Base-by-base conservation (phyloP, 2,113 vertebrate genomes). In the Syrmaticus mikado region DNA sequence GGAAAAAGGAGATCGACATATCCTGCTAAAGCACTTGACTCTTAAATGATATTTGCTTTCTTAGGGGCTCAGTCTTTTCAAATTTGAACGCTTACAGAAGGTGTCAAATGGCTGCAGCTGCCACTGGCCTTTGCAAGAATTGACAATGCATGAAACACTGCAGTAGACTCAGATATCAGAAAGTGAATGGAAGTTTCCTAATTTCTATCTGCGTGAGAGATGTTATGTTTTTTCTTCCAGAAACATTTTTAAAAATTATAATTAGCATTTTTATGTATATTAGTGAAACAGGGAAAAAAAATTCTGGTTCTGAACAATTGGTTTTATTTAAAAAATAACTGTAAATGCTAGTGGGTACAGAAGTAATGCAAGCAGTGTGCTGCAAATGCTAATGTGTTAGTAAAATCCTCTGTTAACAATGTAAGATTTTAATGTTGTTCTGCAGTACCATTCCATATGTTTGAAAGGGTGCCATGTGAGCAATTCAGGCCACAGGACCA, bases 401-500 rank as follows among this genome's bases (percentile, higher is more conserved):
- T 87, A n/a, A 43, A 82, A 36, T 52, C 24, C 52, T 64, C 8
- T 85, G 22, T 80, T 52, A 80, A 79, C 13, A 72, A 17, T 25
- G 2, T 64, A 79, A 71, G 58, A 74, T 76, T 82, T 88, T 82
- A 82, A 38, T 83, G 28, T 45, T 74, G 15, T 73, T 93, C 61
- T 73, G 32, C 46, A 34, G 0, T 89, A n/a, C 15, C 18, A 3
- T 45, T 83, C 36, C 43, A 58, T 82, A 75, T 45, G 32, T 92
- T 61, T 89, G 28, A 94, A 86, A 82, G 38, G 50, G 27, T 93
- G 41, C 68, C 50, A 74, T 77, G 90, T 91, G 76, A 93, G 87
- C 93, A 94, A 87, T 92, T 89, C 84, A 74, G 88, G 66, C 58
- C 82, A 85, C 27, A 88, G 73, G 76, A 86, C 82, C 57, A n/a